Evolutionary conservation across 53 echinoderm and acorn worm genomes (phyloP).

Genomic region (Mesocentrotus franciscanus): DNA sequence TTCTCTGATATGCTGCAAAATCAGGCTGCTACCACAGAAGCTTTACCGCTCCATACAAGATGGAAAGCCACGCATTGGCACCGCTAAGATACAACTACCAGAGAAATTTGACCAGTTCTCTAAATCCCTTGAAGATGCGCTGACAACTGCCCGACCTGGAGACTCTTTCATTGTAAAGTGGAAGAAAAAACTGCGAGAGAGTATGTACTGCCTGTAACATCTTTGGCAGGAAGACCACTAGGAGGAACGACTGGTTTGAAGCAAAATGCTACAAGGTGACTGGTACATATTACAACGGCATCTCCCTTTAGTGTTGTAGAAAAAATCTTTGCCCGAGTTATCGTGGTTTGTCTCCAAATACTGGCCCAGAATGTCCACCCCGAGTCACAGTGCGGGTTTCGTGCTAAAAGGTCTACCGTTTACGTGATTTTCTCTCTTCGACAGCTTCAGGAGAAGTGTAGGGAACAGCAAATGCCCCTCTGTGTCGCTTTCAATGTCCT

Average conservation of each 20-base stretch:
- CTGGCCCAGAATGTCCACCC: not conserved
- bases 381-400: not conserved
- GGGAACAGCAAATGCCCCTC: not conserved
- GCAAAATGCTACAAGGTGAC: not conserved
- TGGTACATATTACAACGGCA: not conserved
- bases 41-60: not conserved
- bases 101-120: not conserved
- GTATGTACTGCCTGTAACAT: not conserved
- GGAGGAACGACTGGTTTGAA: not conserved
- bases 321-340: not conserved
- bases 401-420: not conserved
- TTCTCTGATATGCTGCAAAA: not conserved
- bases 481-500: not conserved
- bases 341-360: not conserved
- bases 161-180: not conserved
- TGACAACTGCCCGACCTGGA: not conserved
- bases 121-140: not conserved
- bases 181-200: not conserved
- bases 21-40: not conserved
- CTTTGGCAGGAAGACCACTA: not conserved
- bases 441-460: not conserved
- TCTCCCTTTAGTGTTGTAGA: not conserved
- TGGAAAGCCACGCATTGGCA: not conserved
- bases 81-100: not conserved
- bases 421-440: not conserved